Base-by-base conservation (phyloP, 2,113 vertebrate species). In the Gopherus evgoodei region DNA sequence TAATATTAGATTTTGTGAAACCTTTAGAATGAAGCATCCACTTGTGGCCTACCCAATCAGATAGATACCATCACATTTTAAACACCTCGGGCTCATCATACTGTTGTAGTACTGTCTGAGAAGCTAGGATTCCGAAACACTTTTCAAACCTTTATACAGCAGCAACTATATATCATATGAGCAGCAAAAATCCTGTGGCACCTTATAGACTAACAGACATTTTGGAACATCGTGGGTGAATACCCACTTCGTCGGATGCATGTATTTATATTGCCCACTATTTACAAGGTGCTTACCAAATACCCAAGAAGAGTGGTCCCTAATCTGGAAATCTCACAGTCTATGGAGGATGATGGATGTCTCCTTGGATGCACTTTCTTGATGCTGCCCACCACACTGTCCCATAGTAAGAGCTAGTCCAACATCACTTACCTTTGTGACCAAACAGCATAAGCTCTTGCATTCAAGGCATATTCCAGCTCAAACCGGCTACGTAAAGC, bases 401-500 rank as follows among this genome's bases (percentile, higher is more conserved):
- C 83, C 83, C 24, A 29, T 27, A 6, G 3, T 2, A 4, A 65
- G 53, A 14, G 8, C 27, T 57, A 50, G 53, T 14, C 0, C 1
- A 27, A 24, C 27, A 49, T 16, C 62, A 89, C 96, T 49, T 91
- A 99, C 99, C 98, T 99, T 89, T 99, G 99, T 1, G 98, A 97
- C 98, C 99, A 99, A 90, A 91, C 98, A 3, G 98, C 95, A 0
- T 97, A 98, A 4, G 99, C 98, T 0, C 98, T 98, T 0, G 99
- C 97, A 49, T 99, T 99, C 62, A 99, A 88, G 8, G 99, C 99
- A 0, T 99, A 99, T 87, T 99, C 99, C 76, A 99, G 90, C 90
- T 99, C 99, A 16, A 99, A 99, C 0, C 99, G 99, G 1, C 98
- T 99, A 5, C 99, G 98, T 25, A 99, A 97, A 0, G 99, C 99